Evolutionary conservation across 2,113 vertebrate species (phyloP), one percentile per base, ranked within the genome.

Genomic region (Triplophysa rosa): DNA sequence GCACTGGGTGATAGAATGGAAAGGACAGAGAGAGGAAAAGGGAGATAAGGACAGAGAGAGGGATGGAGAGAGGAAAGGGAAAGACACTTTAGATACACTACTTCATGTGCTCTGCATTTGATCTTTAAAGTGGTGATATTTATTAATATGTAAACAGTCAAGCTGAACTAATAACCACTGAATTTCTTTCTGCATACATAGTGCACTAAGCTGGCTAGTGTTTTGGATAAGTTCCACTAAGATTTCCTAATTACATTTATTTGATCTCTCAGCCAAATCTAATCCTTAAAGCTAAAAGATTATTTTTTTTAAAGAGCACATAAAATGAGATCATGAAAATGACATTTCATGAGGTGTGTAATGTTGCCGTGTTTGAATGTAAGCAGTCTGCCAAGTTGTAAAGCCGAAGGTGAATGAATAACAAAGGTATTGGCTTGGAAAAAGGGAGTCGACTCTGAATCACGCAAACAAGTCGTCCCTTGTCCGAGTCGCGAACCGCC

Each of bases 1-100:
- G 85, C 90, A 94, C 97, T 99, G 88, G 47, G 79, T 29, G 84
- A 79, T 12, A 84, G 69, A 82, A 42, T 54, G 2, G 40, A 6
- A 19, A 26, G 72, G 40, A 65, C n/a, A 49, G 12, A 40, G n/a
- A 56, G 24, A 71, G 42, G 40, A 5, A 69, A 5, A 67, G 19
- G 40, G 5, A 58, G 17, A 26, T 6, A 40, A 58, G 16, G 19
- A 14, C 10, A 37, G 10, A 58, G 8, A 40, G 26, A 37, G 8
- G 47, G 59, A 10, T 1, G 23, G 58, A 67, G 3, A 23, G 3
- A 16, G 49, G 14, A 49, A 49, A 49, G 33, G 33, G 11, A 49
- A 49, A 49, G 11, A 7, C n/a, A 26, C 16, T 45, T 45, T 45
- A 45, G 21, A 73, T 14, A 58, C 16, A 45, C 19, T 33, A 58